phyloP scores from a whole-genome alignment of 2,888 invertebrate genomes.

The Melanchra persicariae region DNA sequence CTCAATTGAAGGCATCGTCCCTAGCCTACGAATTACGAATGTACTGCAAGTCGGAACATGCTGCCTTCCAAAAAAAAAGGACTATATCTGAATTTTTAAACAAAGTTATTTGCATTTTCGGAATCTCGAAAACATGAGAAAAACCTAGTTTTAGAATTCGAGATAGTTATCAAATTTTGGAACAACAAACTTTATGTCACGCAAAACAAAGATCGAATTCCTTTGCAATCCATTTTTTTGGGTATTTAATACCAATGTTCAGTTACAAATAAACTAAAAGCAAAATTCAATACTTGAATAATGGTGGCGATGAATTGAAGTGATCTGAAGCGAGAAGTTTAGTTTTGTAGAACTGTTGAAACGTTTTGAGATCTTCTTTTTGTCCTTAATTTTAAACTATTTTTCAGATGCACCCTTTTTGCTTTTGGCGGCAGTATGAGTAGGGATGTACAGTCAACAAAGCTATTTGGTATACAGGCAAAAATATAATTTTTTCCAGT shows the following conservation, averaged over 20 bases:
- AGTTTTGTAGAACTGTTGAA: not conserved
- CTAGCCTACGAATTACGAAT: conserved; percentile 73
- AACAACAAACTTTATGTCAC: not conserved
- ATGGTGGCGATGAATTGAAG: no score
- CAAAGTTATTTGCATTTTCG: not conserved
- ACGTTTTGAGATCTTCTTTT: no score
- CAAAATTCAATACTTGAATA: no score
- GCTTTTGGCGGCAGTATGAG: conserved; percentile 3
- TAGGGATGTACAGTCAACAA: conserved; percentile 12
- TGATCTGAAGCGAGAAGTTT: not conserved
- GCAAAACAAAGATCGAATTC: not conserved
- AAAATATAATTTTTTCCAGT: no score
- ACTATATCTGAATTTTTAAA: not conserved
- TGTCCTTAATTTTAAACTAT: no score
- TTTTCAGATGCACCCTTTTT: not conserved
- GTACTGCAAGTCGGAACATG: conserved; percentile 49
- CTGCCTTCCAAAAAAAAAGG: not conserved
- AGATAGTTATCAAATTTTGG: not conserved
- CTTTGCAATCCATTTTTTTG: not conserved
- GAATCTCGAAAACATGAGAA: not conserved
- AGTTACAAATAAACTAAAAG: no score
- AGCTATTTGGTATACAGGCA: no score
- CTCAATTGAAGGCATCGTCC: conserved; percentile 77
- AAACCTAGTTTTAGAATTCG: not conserved
- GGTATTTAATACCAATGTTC: no score